Evolutionary conservation across 2,797 vertebrate genomes (phyloP).

Genomic region (Malacoraja senta): DNA sequence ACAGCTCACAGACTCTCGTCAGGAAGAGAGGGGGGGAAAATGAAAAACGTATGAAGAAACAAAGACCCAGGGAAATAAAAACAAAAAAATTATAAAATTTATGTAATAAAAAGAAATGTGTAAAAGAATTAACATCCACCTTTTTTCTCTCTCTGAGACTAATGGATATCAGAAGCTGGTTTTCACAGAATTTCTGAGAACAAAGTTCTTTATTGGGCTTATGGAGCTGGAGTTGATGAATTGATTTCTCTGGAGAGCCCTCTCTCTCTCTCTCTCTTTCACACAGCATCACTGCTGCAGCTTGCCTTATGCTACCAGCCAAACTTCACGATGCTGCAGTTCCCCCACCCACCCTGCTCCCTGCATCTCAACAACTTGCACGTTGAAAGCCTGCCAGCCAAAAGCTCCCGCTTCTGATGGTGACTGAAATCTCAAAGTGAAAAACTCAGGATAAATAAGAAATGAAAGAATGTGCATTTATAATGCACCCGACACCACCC

Average conservation of each 20-base stretch:
- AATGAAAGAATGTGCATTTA: background rate
- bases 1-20: slow-evolving; percentile 52
- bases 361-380: background rate
- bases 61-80: background rate
- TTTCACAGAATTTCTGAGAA: background rate
- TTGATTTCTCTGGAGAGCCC: slow-evolving; percentile 27
- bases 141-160: background rate
- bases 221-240: background rate
- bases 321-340: background rate
- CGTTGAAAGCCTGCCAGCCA: background rate
- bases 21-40: slow-evolving; percentile 50
- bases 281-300: background rate
- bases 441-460: background rate
- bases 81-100: background rate
- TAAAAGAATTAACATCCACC: background rate
- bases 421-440: background rate
- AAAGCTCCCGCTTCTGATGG: background rate
- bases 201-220: background rate
- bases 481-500: background rate
- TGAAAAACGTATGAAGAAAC: slow-evolving; percentile 45
- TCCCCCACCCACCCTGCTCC: background rate
- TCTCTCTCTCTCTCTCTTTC: background rate
- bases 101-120: background rate
- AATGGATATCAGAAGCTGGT: background rate
- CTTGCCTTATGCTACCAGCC: background rate